A percentile compares a stretch with the other conserved stretches of the same genome.
Conservation (phyloP, 1,140 invertebrate species). For the Drosophila santomea region DNA sequence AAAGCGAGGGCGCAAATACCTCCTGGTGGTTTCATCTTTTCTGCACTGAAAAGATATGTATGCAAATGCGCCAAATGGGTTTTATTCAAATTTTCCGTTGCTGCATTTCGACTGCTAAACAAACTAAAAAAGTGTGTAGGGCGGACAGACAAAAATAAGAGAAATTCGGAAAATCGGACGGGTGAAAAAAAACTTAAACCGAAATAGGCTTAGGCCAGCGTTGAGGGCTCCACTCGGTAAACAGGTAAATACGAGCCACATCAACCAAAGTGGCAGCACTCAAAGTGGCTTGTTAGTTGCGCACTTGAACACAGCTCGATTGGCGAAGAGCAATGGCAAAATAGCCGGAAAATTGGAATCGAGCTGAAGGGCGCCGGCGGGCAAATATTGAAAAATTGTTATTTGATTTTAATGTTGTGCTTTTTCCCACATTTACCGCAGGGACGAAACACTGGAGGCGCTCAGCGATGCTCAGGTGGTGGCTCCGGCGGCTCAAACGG, state of each 20-base stretch:
- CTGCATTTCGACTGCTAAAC: constrained; percentile 70
- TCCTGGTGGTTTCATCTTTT: constrained; percentile 18
- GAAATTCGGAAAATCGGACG: constrained; percentile 22
- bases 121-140: constrained; percentile 18
- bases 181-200: constrained; percentile 15
- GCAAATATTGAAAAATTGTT: constrained; percentile 55
- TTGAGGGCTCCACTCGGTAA: constrained; percentile 49
- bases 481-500: constrained; percentile 95
- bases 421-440: constrained; percentile 56
- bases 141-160: constrained; percentile 21
- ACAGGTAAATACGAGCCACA: constrained; percentile 49
- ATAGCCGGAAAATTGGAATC: constrained; percentile 61
- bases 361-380: constrained; percentile 2
- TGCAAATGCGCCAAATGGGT: constrained; percentile 78
- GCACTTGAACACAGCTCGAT: constrained; percentile 60
- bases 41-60: constrained; percentile 55
- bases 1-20: neutral
- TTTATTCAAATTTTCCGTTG: constrained; percentile 73
- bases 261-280: constrained; percentile 55
- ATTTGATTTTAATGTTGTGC: constrained; percentile 47
- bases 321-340: constrained; percentile 43
- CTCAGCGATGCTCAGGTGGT: constrained; percentile 97
- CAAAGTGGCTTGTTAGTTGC: constrained; percentile 64
- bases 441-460: constrained; percentile 97
- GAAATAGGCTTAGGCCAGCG: constrained; percentile 64